These are phyloP conservation scores for Saiga tatarica DNA, from an alignment of 2,113 vertebrate species.

Conservation along the genomic window DNA sequence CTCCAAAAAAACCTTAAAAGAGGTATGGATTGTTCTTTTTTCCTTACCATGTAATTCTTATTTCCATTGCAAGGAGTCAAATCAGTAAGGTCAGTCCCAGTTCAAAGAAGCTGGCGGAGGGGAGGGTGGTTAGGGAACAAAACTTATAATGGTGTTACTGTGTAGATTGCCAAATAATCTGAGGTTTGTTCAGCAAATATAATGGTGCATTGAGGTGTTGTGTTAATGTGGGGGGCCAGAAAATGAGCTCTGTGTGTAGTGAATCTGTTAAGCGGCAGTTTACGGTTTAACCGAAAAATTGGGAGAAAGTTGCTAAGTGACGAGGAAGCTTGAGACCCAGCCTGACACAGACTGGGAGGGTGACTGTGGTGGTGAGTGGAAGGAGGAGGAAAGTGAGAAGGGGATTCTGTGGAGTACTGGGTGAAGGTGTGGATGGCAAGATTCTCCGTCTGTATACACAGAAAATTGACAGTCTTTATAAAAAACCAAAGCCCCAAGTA, in stretches of 20 bases:
- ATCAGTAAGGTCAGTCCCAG: slow-evolving; percentile 63
- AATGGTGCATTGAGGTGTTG: slow-evolving; percentile 68
- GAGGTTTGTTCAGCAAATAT: slow-evolving; percentile 65
- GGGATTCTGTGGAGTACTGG: not conserved
- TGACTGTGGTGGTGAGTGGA: not conserved
- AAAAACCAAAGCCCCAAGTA: not conserved
- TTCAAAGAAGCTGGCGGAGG: slow-evolving; percentile 54
- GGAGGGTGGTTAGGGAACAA: not conserved
- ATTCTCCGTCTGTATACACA: not conserved
- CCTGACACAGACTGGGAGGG: not conserved
- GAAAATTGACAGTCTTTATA: not conserved
- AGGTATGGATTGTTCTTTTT: not conserved
- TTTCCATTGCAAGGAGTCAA: slow-evolving; percentile 63
- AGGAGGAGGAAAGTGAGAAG: not conserved
- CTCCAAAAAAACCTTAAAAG: slow-evolving; percentile 22
- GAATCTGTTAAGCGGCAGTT: slow-evolving; percentile 60
- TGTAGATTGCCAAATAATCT: slow-evolving; percentile 59
- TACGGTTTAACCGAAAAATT: slow-evolving; percentile 63
- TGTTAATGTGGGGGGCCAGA: slow-evolving; percentile 49
- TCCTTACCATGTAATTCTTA: slow-evolving; percentile 28
- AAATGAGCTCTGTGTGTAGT: slow-evolving; percentile 67
- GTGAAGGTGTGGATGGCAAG: not conserved
- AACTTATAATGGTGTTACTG: slow-evolving; percentile 58
- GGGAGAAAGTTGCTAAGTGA: slow-evolving; percentile 66
- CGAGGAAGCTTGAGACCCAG: slow-evolving; percentile 47